These are phyloP conservation scores for Bombus confusus DNA, from an alignment of 1,140 invertebrate species.

Conservation along the genomic window DNA sequence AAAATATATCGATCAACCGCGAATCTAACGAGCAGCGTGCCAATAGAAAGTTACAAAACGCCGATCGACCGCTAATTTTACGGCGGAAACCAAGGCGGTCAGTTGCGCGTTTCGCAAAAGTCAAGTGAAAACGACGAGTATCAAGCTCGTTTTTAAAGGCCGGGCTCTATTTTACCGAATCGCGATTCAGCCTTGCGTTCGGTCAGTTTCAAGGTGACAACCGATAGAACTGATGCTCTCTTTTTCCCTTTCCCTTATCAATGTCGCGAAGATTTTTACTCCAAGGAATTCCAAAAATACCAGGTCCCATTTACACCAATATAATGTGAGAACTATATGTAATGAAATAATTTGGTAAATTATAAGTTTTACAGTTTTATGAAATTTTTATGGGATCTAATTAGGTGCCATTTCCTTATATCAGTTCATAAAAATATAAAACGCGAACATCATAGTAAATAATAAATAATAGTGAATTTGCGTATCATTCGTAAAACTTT, in stretches of 20 bases:
- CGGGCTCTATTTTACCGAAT: slow-evolving; percentile 53
- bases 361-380: no score
- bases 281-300: not conserved
- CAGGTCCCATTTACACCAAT: not conserved
- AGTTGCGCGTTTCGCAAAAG: slow-evolving; percentile 47
- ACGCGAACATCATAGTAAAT: no score
- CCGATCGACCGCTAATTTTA: slow-evolving; percentile 51
- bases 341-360: no score
- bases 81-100: slow-evolving; percentile 25
- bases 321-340: no score
- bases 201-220: slow-evolving; percentile 63
- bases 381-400: no score
- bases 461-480: no score
- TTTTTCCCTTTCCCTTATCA: not conserved
- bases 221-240: not conserved
- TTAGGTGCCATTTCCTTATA: no score
- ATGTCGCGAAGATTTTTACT: not conserved
- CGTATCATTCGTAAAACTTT: no score
- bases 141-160: slow-evolving; percentile 37
- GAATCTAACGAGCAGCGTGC: slow-evolving; percentile 16
- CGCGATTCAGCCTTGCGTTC: slow-evolving; percentile 54
- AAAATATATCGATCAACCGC: slow-evolving; percentile 51
- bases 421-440: no score
- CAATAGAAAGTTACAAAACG: slow-evolving; percentile 64
- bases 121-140: slow-evolving; percentile 46